Evolutionary conservation across 1,140 invertebrate genomes (phyloP).

Genomic region (Bombus cullumanus): DNA sequence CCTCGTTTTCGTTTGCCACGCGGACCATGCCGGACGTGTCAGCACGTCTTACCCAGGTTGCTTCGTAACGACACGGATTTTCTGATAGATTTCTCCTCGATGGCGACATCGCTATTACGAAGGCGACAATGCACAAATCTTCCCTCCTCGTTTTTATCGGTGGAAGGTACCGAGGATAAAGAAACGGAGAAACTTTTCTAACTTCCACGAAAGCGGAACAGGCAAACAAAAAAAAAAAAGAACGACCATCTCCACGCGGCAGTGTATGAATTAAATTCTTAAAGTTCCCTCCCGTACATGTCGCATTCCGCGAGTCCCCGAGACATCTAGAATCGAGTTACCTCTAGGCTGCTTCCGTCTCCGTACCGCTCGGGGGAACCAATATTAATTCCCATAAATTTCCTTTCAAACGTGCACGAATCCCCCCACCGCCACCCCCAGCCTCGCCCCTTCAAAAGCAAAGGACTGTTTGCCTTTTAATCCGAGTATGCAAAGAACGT

Average conservation of each 20-base stretch:
- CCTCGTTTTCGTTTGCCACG: constrained; percentile 54
- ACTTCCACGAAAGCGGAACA: not conserved
- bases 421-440: constrained; percentile 39
- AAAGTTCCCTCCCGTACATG: constrained; percentile 81
- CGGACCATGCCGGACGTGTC: constrained; percentile 7
- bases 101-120: not conserved
- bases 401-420: constrained; percentile 80
- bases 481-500: constrained; percentile 81
- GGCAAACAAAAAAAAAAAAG: not conserved
- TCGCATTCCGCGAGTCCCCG: constrained; percentile 81
- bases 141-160: not conserved
- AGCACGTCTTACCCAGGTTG: constrained; percentile 31
- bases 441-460: constrained; percentile 12
- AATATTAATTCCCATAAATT: constrained; percentile 84
- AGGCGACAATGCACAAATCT: no score
- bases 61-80: constrained; percentile 16
- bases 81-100: constrained; percentile 3
- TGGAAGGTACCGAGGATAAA: no score
- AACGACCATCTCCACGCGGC: not conserved
- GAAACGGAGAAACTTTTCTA: not conserved
- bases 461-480: constrained; percentile 80
- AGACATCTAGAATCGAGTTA: constrained; percentile 63
- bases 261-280: constrained; percentile 82
- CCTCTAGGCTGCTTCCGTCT: constrained; percentile 6
- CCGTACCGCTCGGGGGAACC: constrained; percentile 73